These are phyloP conservation scores for Penelope pileata DNA, from an alignment of 2,113 vertebrate genomes.

Conservation along the genomic window DNA sequence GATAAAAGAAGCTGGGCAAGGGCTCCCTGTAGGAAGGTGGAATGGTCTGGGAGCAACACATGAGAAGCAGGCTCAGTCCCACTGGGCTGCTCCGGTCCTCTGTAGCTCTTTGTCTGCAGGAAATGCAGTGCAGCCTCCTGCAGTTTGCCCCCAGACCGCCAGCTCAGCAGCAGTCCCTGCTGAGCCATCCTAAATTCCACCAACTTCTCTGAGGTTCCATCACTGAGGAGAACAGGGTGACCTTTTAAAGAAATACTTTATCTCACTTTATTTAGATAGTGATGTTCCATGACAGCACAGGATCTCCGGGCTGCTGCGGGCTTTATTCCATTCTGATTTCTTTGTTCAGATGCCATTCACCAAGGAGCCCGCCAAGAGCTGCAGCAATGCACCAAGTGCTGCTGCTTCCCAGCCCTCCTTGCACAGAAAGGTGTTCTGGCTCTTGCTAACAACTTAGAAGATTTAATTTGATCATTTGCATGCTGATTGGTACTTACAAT, in stretches of 20 bases:
- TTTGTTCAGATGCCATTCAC: neutral
- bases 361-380: neutral
- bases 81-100: neutral
- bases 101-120: neutral
- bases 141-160: neutral
- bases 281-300: neutral
- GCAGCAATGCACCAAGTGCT: neutral
- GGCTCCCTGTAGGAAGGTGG: accelerated
- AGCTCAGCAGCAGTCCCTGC: neutral
- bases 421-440: conserved; percentile 46
- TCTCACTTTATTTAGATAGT: neutral
- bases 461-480: conserved; percentile 69
- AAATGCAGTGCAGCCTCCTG: neutral
- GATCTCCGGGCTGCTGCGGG: accelerated
- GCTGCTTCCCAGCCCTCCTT: conserved; percentile 5
- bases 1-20: neutral
- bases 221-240: neutral
- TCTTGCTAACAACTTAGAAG: conserved; percentile 45
- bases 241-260: neutral
- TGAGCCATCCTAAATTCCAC: neutral
- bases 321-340: neutral
- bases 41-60: neutral
- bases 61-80: accelerated
- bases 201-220: neutral
- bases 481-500: conserved; percentile 66